Percentiles rank a stretch among this genome's conserved stretches.
Evolutionary conservation across 2,113 vertebrate species (phyloP).

Genomic region (Lethenteron reissneri): DNA sequence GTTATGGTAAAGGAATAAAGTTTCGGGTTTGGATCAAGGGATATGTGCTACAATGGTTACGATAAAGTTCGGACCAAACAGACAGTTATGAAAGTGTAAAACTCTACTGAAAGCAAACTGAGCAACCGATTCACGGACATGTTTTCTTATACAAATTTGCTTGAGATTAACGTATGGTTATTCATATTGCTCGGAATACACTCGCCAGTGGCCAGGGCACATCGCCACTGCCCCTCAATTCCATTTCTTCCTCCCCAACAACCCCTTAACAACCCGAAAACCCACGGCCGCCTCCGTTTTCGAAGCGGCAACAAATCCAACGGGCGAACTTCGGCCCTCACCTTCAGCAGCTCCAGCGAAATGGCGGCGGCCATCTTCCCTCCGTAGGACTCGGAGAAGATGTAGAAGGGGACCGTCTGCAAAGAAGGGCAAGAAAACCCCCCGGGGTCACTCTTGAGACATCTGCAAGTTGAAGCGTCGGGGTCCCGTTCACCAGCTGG

Average conservation of each 20-base stretch:
- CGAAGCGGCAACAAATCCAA: not conserved
- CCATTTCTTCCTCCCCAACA: not conserved
- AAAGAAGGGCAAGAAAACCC: constrained; percentile 1
- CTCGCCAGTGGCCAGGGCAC: not conserved
- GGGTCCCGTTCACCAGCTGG: no score
- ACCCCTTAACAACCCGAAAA: not conserved
- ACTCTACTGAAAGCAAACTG: no score
- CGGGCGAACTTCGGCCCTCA: constrained; percentile 14
- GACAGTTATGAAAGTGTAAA: no score
- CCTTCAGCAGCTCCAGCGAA: constrained; percentile 42
- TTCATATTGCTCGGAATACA: not conserved
- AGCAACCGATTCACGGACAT: no score
- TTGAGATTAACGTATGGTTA: not conserved
- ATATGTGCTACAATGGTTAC: no score
- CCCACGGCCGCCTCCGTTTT: not conserved
- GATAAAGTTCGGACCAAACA: no score
- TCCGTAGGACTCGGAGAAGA: constrained; percentile 91
- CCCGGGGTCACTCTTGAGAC: no score
- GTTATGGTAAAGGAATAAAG: no score
- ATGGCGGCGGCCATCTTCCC: constrained; percentile 88
- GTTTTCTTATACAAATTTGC: no score
- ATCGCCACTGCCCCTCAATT: not conserved
- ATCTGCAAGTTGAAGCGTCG: no score
- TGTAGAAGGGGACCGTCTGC: constrained; percentile 62
- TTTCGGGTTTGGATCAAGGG: no score